phyloP scores from a whole-genome alignment of 2,888 invertebrate genomes.

The Diarsia rubi region DNA sequence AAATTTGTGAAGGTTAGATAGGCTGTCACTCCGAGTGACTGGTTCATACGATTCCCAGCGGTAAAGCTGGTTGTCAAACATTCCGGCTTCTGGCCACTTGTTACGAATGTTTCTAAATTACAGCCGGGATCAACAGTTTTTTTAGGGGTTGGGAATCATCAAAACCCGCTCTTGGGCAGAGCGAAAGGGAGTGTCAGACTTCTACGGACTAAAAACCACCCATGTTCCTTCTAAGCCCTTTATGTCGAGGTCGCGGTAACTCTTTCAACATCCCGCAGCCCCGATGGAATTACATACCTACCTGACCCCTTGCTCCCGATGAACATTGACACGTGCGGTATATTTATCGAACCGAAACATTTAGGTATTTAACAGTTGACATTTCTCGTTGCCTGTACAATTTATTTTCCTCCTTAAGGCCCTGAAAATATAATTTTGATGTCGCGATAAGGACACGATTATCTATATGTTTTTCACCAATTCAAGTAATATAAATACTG shows the following conservation, averaged over 20 bases:
- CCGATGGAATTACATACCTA: no score
- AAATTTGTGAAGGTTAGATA: no score
- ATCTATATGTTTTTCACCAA: neutral
- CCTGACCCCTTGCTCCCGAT: no score
- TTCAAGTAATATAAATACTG: constrained; percentile 6
- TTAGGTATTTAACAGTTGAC: neutral
- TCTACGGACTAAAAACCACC: no score
- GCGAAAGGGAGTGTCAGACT: no score
- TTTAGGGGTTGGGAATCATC: no score
- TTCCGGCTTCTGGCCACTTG: neutral
- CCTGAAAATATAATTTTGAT: constrained; percentile 2
- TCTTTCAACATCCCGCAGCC: no score
- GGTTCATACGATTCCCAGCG: no score
- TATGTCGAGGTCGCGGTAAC: no score
- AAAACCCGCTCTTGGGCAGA: no score
- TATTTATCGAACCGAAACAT: neutral
- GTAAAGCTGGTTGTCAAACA: neutral
- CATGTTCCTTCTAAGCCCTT: no score
- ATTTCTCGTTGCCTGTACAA: constrained; percentile 5
- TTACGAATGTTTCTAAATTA: neutral
- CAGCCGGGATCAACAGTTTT: neutral
- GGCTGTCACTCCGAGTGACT: no score
- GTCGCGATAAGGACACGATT: neutral
- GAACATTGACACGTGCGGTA: neutral
- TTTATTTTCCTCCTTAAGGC: neutral